phyloP scores from a whole-genome alignment of 2,797 vertebrate genomes.

The Choloepus didactylus region DNA sequence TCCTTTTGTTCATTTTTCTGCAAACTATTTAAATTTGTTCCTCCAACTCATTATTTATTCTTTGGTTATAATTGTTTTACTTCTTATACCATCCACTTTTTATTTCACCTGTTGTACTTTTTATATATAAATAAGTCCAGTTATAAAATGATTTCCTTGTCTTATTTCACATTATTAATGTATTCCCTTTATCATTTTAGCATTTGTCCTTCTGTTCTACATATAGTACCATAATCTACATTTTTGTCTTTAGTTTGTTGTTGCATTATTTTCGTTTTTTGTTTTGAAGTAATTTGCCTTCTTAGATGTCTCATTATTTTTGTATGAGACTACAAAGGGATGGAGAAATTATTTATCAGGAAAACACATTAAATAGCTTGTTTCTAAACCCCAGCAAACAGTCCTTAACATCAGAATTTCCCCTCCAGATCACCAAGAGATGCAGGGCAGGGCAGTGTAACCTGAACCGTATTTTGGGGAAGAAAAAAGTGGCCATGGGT shows the following conservation, averaged over 20 bases:
- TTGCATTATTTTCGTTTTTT: not conserved
- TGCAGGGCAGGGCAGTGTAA: not conserved
- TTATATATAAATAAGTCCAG: not conserved
- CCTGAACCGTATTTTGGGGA: not conserved
- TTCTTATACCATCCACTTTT: not conserved
- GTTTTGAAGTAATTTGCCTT: not conserved
- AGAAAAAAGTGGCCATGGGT: not conserved
- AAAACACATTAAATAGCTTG: not conserved
- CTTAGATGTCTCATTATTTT: not conserved
- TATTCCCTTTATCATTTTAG: not conserved
- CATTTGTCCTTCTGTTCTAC: not conserved
- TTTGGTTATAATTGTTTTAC: not conserved
- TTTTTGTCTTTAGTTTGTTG: not conserved
- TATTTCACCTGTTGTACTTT: not conserved
- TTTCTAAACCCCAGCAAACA: not conserved
- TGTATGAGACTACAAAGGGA: not conserved
- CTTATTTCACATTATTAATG: not conserved
- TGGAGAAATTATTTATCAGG: not conserved
- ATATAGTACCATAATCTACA: not conserved
- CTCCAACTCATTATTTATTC: not conserved
- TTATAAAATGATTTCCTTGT: not conserved
- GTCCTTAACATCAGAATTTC: not conserved
- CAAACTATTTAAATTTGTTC: not conserved
- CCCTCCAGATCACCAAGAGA: not conserved
- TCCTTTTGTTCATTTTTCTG: not conserved